Base-by-base conservation (phyloP, 2,113 vertebrate genomes). In the Onychostoma macrolepis region DNA sequence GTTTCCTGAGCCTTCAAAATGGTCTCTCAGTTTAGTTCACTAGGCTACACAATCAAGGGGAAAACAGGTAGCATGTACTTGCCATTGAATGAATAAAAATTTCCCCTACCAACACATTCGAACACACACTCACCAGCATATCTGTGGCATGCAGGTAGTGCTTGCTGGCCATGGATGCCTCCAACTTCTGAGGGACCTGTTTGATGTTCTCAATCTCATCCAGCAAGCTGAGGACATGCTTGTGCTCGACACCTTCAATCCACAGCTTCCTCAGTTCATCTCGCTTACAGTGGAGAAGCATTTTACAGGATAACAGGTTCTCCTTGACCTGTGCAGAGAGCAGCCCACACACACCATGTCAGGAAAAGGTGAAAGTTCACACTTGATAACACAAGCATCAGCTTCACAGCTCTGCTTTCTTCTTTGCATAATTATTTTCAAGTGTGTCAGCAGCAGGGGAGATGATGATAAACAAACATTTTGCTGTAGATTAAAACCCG, bases 131-230 rank as follows among this genome's bases (percentile, higher is more conserved):
- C 91, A 99, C 98, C 97, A 99, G 95, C 98, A 99, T 99, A 90
- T 99, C 97, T 0, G 98, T 99, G 80, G 97, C 97, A 0, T 95
- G 97, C 85, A 99, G 96, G 92, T 99, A 99, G 92, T 95, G 97
- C 91, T 99, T 99, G 96, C 96, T 97, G 74, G 96, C 96, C 98
- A 98, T 99, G 91, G 95, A 97, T 86, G 96, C 92, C 80, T 97
- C 98, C 93, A 99, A 93, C 48, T 96, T 96, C 69, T 99, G 98
- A 83, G 98, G 98, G 56, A 99, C 98, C 84, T 99, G 98, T 89
- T 99, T 99, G 93, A 99, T 99, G 92, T 96, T 98, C 94, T 99
- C 98, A 0, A 99, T 99, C 92, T 99, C 98, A 30, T 99, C 98
- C 93, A 99, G 93, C 79, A 99, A 94, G 91, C 98, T 97, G 61